A percentile compares a stretch with the other conserved stretches of the same genome.
These are phyloP conservation scores for Microtus oregoni DNA, from an alignment of 2,113 vertebrate genomes.

Conservation along the genomic window DNA sequence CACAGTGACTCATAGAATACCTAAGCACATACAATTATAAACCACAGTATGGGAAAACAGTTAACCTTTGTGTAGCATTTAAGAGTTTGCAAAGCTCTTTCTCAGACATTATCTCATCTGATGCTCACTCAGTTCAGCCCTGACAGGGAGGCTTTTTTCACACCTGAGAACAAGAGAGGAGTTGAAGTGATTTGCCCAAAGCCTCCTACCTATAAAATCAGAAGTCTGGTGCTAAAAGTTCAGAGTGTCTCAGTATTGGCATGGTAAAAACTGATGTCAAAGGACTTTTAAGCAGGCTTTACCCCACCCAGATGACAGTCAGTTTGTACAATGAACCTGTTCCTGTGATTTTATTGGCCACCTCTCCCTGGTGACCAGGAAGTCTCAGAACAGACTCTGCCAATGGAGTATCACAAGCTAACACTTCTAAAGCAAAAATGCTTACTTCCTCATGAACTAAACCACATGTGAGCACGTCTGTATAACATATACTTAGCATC, in stretches of 20 bases:
- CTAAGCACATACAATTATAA: slow-evolving; percentile 76
- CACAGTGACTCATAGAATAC: slow-evolving; percentile 64
- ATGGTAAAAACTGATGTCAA: neutral
- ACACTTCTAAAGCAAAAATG: slow-evolving; percentile 9
- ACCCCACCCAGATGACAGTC: neutral
- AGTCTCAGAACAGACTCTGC: neutral
- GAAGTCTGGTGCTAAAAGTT: neutral
- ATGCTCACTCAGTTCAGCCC: slow-evolving; percentile 46
- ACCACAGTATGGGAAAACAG: slow-evolving; percentile 78
- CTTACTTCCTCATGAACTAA: slow-evolving; percentile 50
- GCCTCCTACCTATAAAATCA: neutral
- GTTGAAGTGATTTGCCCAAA: slow-evolving; percentile 14
- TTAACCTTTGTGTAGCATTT: slow-evolving; percentile 81
- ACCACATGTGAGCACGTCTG: slow-evolving; percentile 37
- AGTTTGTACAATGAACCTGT: no score
- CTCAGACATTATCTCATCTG: slow-evolving; percentile 76
- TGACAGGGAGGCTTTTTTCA: neutral
- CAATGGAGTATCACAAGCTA: neutral
- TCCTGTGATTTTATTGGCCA: neutral
- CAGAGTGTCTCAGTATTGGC: neutral
- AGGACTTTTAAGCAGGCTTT: neutral
- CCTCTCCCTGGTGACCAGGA: neutral
- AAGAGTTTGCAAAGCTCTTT: slow-evolving; percentile 71
- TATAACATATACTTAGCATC: neutral
- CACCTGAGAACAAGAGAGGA: neutral